phyloP scores from a whole-genome alignment of 2,888 invertebrate genomes.

The Xestia c-nigrum region DNA sequence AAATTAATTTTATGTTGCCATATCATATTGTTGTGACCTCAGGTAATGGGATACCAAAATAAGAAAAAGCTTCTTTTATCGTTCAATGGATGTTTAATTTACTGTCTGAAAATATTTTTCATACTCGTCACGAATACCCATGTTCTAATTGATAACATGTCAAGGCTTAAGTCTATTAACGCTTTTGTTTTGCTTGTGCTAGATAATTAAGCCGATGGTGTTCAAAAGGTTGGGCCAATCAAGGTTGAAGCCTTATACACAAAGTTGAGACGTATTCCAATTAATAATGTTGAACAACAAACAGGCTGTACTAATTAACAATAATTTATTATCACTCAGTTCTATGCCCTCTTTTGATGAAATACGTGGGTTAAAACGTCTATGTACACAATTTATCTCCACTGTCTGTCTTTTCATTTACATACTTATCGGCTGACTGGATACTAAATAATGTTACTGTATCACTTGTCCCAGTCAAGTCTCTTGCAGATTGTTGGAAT shows the following conservation, averaged over 20 bases:
- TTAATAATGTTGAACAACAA: constrained; percentile 39
- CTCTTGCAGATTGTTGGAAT: constrained; percentile 67
- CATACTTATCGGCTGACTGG: constrained; percentile 73
- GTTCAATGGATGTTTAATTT: constrained; percentile 14
- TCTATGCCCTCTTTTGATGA: constrained; percentile 49
- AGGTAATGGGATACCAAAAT: constrained; percentile 45
- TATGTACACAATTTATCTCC: constrained; percentile 65
- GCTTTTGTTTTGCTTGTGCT: constrained; percentile 42
- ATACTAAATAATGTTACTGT: constrained; percentile 70
- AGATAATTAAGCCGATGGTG: constrained; percentile 43
- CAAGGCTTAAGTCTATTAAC: constrained; percentile 46
- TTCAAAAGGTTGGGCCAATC: constrained; percentile 47
- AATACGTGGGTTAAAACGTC: constrained; percentile 60
- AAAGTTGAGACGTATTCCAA: constrained; percentile 38
- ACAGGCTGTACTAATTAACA: constrained; percentile 31
- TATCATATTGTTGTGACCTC: constrained; percentile 49
- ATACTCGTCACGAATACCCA: constrained; percentile 18
- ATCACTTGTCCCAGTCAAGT: constrained; percentile 66
- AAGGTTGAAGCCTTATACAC: constrained; percentile 45
- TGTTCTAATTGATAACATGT: constrained; percentile 50
- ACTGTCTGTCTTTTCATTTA: constrained; percentile 69
- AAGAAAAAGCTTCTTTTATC: constrained; percentile 21
- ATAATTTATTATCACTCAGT: constrained; percentile 50
- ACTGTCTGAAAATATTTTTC: constrained; percentile 15
- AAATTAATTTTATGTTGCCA: constrained; percentile 53